Percentiles rank a stretch among this genome's conserved stretches.
Conservation (phyloP, 1,140 invertebrate species). For the Oncopodura yosiiana region DNA sequence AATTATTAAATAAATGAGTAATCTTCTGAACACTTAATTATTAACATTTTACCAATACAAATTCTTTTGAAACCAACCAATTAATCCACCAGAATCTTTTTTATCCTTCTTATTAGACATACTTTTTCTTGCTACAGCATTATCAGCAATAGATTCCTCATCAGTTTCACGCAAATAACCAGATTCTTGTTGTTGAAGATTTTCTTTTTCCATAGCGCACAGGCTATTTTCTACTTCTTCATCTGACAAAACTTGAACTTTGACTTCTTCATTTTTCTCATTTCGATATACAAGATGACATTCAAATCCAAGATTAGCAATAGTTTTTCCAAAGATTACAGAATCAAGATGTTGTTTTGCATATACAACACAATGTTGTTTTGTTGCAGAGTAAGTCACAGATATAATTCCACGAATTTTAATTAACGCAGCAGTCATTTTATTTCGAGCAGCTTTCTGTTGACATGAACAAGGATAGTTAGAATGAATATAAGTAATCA, state of each 20-base stretch:
- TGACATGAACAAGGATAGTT: background rate
- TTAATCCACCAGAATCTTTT: constrained; percentile 5
- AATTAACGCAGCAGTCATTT: constrained; percentile 17
- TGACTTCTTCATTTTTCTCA: constrained; percentile 28
- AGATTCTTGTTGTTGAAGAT: background rate
- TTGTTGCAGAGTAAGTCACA: constrained; percentile 23
- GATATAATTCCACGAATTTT: constrained; percentile 27
- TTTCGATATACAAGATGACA: constrained; percentile 17
- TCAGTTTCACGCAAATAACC: background rate
- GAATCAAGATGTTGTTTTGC: constrained; percentile 10
- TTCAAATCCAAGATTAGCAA: constrained; percentile 27
- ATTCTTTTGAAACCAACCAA: too few relatives aligned
- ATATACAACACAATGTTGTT: constrained; percentile 18
- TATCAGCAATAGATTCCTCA: background rate
- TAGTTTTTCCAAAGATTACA: constrained; percentile 21
- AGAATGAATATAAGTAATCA: background rate
- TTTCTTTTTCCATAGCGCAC: background rate
- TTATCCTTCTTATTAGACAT: background rate
- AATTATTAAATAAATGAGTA: too few relatives aligned
- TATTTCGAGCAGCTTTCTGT: background rate
- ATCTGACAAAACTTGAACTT: background rate
- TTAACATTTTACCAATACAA: too few relatives aligned
- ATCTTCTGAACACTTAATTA: too few relatives aligned
- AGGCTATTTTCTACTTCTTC: background rate
- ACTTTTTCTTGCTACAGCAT: background rate